phyloP scores from a whole-genome alignment of 92 coral and sea anemone species.

The Virgularia gustaviana region DNA sequence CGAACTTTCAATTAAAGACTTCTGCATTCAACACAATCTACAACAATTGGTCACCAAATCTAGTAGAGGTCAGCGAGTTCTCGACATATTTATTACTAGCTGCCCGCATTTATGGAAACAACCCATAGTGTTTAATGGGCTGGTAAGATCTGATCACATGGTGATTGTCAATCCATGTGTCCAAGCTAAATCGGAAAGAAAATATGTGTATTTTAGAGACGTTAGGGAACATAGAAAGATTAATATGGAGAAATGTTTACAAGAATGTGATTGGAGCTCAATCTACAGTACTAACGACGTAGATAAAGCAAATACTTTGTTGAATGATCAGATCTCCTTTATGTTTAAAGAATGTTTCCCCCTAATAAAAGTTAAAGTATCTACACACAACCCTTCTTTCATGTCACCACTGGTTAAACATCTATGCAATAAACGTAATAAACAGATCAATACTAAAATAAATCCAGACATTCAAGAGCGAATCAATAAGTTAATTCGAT shows the following conservation, averaged over 20 bases:
- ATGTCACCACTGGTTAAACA: conserved; percentile 55
- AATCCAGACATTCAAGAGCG: conserved; percentile 26
- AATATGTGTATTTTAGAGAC: conserved; percentile 51
- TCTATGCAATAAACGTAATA: conserved; percentile 52
- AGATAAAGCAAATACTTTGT: conserved; percentile 31
- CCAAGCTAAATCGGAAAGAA: conserved; percentile 49
- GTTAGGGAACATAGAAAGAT: conserved; percentile 55
- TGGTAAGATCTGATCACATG: conserved; percentile 59
- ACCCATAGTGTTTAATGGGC: conserved; percentile 51
- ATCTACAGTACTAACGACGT: conserved; percentile 23
- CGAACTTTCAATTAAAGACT: conserved; percentile 48
- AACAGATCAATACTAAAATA: conserved; percentile 13
- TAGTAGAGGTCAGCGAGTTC: conserved; percentile 53
- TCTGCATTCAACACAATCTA: conserved; percentile 53
- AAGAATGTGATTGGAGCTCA: conserved; percentile 46
- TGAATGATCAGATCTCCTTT: conserved; percentile 28
- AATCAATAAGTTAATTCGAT: conserved; percentile 46
- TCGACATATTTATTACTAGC: conserved; percentile 61
- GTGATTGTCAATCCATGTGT: conserved; percentile 38
- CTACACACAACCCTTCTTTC: conserved; percentile 56
- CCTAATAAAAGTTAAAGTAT: conserved; percentile 42
- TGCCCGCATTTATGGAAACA: conserved; percentile 55
- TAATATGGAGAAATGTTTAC: conserved; percentile 47
- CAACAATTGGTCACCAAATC: conserved; percentile 46
- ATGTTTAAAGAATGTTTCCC: conserved; percentile 56